Percentiles rank a stretch among this genome's conserved stretches.
phyloP scores from a whole-genome alignment of 2,113 vertebrate species.

The Nerophis ophidion region DNA sequence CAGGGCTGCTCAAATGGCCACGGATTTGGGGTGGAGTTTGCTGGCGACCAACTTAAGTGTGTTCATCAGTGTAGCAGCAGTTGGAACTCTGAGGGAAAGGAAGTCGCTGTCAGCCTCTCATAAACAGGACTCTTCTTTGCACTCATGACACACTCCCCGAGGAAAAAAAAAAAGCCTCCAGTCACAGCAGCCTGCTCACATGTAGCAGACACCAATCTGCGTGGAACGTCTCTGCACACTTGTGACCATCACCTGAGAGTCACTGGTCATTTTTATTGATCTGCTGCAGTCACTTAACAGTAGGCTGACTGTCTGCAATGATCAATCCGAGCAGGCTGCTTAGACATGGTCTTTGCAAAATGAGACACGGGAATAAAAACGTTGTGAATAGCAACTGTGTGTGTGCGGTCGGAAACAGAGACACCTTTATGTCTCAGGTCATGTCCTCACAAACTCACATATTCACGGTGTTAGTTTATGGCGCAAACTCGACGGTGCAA shows the following conservation, averaged over 20 bases:
- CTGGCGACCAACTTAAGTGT: slow-evolving; percentile 41
- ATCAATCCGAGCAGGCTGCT: slow-evolving; percentile 10
- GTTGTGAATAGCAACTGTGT: neutral
- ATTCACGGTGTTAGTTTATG: no score
- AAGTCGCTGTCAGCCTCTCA: slow-evolving; percentile 70
- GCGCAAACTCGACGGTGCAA: no score
- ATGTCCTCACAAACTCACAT: no score
- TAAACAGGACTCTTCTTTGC: slow-evolving; percentile 68
- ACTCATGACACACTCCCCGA: slow-evolving; percentile 47
- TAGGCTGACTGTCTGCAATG: slow-evolving; percentile 10
- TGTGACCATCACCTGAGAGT: slow-evolving; percentile 42
- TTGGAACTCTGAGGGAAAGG: slow-evolving; percentile 66
- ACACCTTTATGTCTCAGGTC: neutral
- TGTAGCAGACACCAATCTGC: neutral
- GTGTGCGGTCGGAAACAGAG: slow-evolving; percentile 11
- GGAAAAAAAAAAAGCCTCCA: slow-evolving; percentile 34
- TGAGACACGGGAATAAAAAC: slow-evolving; percentile 8
- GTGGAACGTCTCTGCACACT: slow-evolving; percentile 4
- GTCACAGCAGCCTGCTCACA: slow-evolving; percentile 11
- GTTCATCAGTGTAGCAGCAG: slow-evolving; percentile 50
- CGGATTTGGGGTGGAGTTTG: slow-evolving; percentile 53
- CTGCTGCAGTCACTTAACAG: slow-evolving; percentile 18
- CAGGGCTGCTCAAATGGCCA: slow-evolving; percentile 41
- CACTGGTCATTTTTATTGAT: slow-evolving; percentile 4
- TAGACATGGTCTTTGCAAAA: neutral